Conservation (phyloP, 2,797 vertebrate genomes). For the Lutra lutra region DNA sequence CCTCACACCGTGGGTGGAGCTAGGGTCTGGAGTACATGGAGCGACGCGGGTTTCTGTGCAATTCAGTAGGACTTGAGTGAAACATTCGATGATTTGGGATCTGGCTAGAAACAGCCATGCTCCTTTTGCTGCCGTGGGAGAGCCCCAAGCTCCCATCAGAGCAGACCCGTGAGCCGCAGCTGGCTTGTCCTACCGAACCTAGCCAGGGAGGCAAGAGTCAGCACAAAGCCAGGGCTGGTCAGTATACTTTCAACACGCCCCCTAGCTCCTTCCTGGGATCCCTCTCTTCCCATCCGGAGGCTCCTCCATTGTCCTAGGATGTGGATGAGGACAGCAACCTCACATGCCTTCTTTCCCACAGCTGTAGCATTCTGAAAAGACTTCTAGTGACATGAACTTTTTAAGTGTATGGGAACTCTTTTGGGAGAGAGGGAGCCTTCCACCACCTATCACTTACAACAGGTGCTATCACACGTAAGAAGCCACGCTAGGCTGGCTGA, state of each 20-base stretch:
- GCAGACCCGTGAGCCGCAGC: background rate
- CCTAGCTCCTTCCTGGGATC: background rate
- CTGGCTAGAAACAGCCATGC: conserved; percentile 7
- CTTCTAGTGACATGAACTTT: background rate
- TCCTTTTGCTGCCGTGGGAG: background rate
- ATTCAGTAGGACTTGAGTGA: background rate
- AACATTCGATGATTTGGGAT: background rate
- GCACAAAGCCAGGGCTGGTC: background rate
- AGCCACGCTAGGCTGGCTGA: background rate
- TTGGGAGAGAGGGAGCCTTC: background rate
- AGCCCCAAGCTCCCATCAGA: background rate
- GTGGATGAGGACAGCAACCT: background rate
- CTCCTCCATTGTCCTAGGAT: background rate
- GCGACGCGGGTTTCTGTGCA: background rate
- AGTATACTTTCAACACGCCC: background rate
- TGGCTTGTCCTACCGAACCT: background rate
- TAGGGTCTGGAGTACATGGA: background rate
- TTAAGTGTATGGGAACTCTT: background rate
- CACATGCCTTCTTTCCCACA: background rate
- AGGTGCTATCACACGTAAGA: background rate
- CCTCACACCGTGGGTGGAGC: background rate
- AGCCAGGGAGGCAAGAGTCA: background rate
- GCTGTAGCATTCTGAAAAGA: background rate
- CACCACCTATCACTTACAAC: background rate
- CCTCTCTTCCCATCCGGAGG: background rate